Percentiles rank a stretch among this genome's conserved stretches.
Evolutionary conservation across 2,888 invertebrate species (phyloP).

Genomic region (Eremobia ochroleuca): DNA sequence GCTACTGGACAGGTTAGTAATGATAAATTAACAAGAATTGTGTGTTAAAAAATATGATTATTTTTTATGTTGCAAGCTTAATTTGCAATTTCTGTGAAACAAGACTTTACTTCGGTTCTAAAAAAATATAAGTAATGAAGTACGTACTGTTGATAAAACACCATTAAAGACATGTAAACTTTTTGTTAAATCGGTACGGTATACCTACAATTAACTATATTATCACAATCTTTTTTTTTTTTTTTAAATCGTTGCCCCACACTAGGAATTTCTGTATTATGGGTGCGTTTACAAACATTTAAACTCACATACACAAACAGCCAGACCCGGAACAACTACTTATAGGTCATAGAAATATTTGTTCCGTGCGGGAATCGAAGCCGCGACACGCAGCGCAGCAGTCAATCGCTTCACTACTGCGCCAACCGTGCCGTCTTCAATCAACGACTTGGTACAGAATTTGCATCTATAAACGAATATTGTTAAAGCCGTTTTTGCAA

Average conservation of each 20-base stretch:
- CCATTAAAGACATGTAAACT: background rate
- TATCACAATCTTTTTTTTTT: too few species aligned
- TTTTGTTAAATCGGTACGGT: background rate
- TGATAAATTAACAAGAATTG: background rate
- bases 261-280: too few species aligned
- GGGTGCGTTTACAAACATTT: too few species aligned
- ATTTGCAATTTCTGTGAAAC: background rate
- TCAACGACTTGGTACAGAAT: background rate
- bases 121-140: background rate
- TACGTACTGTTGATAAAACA: background rate
- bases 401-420: too few species aligned
- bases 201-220: background rate
- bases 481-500: background rate
- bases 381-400: too few species aligned
- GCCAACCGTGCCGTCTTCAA: too few species aligned
- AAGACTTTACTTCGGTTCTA: too few species aligned
- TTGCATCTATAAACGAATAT: background rate
- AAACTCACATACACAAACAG: too few species aligned
- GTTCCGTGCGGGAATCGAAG: too few species aligned
- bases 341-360: too few species aligned
- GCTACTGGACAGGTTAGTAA: constrained; percentile 64
- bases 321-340: too few species aligned
- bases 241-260: too few species aligned
- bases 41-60: background rate
- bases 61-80: background rate